These are phyloP conservation scores for Erebia palarica DNA, from an alignment of 2,888 invertebrate genomes.

Conservation along the genomic window DNA sequence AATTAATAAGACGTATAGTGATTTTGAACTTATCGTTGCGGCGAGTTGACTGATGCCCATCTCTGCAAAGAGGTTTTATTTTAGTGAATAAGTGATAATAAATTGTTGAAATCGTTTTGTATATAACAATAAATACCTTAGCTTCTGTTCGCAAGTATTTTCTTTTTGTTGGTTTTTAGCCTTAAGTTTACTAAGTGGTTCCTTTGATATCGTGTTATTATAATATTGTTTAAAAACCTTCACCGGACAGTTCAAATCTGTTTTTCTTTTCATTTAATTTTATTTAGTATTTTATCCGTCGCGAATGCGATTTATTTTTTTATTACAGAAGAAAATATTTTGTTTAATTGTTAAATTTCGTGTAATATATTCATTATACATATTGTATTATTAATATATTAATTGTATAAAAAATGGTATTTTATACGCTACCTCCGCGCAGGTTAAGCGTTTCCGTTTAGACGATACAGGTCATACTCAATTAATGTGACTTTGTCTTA, in stretches of 20 bases:
- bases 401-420: slow-evolving; percentile 65
- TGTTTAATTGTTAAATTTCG: slow-evolving; percentile 57
- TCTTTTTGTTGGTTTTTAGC: slow-evolving; percentile 60
- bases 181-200: slow-evolving; percentile 53
- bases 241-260: slow-evolving; percentile 67
- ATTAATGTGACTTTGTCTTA: slow-evolving; percentile 71
- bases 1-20: slow-evolving; percentile 35
- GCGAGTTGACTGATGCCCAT: slow-evolving; percentile 48
- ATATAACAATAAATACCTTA: slow-evolving; percentile 65
- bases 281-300: slow-evolving; percentile 30
- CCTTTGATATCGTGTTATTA: slow-evolving; percentile 55
- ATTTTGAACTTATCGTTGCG: slow-evolving; percentile 23
- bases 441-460: slow-evolving; percentile 71
- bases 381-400: slow-evolving; percentile 59
- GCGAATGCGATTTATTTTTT: slow-evolving; percentile 15
- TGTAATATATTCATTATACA: slow-evolving; percentile 69
- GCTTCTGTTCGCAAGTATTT: slow-evolving; percentile 50
- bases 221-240: slow-evolving; percentile 43
- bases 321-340: slow-evolving; percentile 31
- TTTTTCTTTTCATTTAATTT: slow-evolving; percentile 40
- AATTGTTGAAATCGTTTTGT: slow-evolving; percentile 75
- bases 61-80: slow-evolving; percentile 55
- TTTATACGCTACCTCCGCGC: slow-evolving; percentile 63
- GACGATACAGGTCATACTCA: slow-evolving; percentile 74
- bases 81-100: slow-evolving; percentile 49